Conservation (phyloP, 2,113 vertebrate species). For the Nanger granti region DNA sequence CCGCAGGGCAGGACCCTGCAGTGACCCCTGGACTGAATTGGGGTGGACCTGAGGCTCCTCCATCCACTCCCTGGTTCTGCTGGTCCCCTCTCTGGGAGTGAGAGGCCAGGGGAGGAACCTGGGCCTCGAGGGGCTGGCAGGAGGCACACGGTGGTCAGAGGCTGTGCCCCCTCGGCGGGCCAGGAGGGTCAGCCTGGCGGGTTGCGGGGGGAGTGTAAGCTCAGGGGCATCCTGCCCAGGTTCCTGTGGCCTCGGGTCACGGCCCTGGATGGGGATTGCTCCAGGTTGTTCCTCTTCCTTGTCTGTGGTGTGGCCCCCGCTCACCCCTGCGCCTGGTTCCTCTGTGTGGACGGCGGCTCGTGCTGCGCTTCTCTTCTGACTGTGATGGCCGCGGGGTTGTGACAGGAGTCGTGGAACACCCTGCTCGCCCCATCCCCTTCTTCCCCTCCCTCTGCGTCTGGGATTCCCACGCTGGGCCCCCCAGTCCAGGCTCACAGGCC, state of each 20-base stretch:
- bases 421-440: background rate
- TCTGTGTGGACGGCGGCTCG: background rate
- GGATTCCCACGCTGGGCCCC: background rate
- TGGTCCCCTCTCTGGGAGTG: background rate
- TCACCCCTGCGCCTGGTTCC: background rate
- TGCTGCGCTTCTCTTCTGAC: background rate
- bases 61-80: background rate
- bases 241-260: background rate
- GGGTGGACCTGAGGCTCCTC: background rate
- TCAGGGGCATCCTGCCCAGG: background rate
- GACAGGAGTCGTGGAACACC: background rate
- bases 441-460: background rate
- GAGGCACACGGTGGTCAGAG: background rate
- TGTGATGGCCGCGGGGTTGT: background rate
- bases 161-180: rapidly evolving
- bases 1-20: background rate
- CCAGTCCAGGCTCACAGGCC: rapidly evolving
- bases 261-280: background rate
- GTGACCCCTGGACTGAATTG: background rate
- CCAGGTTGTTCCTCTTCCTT: background rate
- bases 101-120: background rate
- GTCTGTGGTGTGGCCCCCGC: background rate
- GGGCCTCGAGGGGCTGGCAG: background rate
- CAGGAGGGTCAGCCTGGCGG: background rate
- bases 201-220: background rate